Conservation (phyloP, 2,113 vertebrate genomes). For the Onychorhynchus coronatus region DNA sequence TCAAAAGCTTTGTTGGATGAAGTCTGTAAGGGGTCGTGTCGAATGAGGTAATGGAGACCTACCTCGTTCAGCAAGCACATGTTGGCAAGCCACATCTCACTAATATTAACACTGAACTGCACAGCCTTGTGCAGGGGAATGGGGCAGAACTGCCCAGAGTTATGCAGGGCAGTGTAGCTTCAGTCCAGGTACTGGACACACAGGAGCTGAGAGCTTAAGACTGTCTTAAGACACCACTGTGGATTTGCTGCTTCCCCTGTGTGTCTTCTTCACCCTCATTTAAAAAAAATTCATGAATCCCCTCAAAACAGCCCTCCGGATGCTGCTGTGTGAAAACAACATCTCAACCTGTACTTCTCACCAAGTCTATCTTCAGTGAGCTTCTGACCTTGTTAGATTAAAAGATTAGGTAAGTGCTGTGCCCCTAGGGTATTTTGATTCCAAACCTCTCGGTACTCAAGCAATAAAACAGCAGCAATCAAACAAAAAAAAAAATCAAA, state of each 20-base stretch:
- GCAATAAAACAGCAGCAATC: not conserved
- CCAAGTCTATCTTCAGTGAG: not conserved
- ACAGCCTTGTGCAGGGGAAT: not conserved
- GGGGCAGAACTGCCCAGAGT: not conserved
- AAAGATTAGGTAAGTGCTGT: not conserved
- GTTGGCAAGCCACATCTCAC: not conserved
- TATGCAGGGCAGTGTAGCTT: not conserved
- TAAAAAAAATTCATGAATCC: not conserved
- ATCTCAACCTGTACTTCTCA: not conserved
- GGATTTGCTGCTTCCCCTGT: not conserved
- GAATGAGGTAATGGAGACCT: slow-evolving; percentile 56
- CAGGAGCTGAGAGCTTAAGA: not conserved
- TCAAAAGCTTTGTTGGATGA: slow-evolving; percentile 35
- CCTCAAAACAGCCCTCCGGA: not conserved
- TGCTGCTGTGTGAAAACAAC: not conserved
- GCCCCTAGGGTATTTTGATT: not conserved
- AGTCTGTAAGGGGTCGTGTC: not conserved
- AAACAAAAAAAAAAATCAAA: not conserved
- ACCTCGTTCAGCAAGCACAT: slow-evolving; percentile 39
- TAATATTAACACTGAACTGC: not conserved
- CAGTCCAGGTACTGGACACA: not conserved
- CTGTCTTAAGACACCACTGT: not conserved
- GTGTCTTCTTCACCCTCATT: not conserved
- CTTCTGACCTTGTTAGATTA: not conserved
- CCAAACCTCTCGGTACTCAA: not conserved